Evolutionary conservation across 2,797 vertebrate species (phyloP), one percentile per base, ranked within the genome.

Genomic region (Cuculus canorus): DNA sequence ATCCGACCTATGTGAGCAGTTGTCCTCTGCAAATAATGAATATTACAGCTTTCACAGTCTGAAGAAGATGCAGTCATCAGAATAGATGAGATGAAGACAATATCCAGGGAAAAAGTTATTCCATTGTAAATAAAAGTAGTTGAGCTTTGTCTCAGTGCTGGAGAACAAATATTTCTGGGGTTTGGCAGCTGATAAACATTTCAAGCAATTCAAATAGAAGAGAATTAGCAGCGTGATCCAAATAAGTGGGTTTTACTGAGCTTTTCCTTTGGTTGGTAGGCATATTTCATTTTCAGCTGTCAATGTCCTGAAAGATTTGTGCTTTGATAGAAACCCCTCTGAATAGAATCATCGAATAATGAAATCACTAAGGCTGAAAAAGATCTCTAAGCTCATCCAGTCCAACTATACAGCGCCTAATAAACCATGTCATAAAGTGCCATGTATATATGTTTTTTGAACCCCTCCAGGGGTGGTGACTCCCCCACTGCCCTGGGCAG

Each of bases 131-230:
- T 81, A 48, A 70, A 73, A 81, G 91, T 24, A 70, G 17, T 30
- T 43, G 52, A 71, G 41, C 64, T 88, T 76, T 27, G 3, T 64
- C 15, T 63, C 35, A 91, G 80, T 0, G 2, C 25, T 60, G 24
- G 66, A 75, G 50, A 78, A 5, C 47, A 88, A 84, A 76, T 59
- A 61, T 84, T 93, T 43, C 50, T 59, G 66, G 19, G 33, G 19
- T 92, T 93, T 92, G 73, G 63, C 88, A 93, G 75, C 66, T 68
- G 70, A 75, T 71, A 71, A 88, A 81, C 13, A 52, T 63, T 92
- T 95, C 81, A 79, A 83, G 77, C 70, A 88, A 84, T 65, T 79
- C 47, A 90, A 81, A 84, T 48, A n/a, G 65, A 81, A 45, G 32
- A 76, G 64, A 86, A 88, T 88, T 84, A 86, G 22, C 59, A 69